Evolutionary conservation across 2,888 invertebrate species (phyloP).

Genomic region (Rhagonycha lutea): DNA sequence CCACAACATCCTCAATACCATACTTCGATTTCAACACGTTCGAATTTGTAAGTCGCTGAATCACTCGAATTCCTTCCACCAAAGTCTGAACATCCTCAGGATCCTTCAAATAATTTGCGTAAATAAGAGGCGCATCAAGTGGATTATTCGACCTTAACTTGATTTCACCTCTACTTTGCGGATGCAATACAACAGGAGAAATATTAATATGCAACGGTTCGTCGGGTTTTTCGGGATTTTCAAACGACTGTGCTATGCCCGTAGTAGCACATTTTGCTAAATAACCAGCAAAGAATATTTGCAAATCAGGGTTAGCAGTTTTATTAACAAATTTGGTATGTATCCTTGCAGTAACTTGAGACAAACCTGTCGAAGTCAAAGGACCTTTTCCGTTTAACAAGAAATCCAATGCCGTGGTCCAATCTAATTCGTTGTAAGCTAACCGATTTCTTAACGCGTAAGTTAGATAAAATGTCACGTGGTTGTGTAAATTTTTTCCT

Average conservation of each 20-base stretch:
- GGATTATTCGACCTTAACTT: constrained; percentile 71
- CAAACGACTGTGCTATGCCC: constrained; percentile 55
- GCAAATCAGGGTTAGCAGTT: constrained; percentile 66
- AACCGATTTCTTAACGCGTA: constrained; percentile 60
- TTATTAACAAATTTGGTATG: constrained; percentile 65
- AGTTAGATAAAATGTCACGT: constrained; percentile 65
- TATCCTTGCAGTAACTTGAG: constrained; percentile 69
- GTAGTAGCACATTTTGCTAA: constrained; percentile 63
- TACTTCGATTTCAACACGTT: constrained; percentile 63
- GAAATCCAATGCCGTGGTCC: constrained; percentile 67
- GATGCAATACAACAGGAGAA: constrained; percentile 67
- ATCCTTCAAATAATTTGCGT: constrained; percentile 75
- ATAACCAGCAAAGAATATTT: constrained; percentile 70
- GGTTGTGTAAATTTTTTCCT: constrained; percentile 71
- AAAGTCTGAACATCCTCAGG: constrained; percentile 67
- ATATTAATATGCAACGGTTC: constrained; percentile 52
- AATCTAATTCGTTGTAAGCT: constrained; percentile 61
- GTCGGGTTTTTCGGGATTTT: constrained; percentile 49
- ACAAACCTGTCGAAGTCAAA: constrained; percentile 67
- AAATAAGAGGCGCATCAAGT: constrained; percentile 69
- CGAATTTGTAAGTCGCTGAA: constrained; percentile 62
- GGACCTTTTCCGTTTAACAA: constrained; percentile 65
- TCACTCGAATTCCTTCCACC: constrained; percentile 66
- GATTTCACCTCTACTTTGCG: constrained; percentile 67
- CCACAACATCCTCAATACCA: constrained; percentile 58